Percentiles rank a stretch among this genome's conserved stretches.
Evolutionary conservation across 2,113 vertebrate genomes (phyloP).

Genomic region (Caracal caracal): DNA sequence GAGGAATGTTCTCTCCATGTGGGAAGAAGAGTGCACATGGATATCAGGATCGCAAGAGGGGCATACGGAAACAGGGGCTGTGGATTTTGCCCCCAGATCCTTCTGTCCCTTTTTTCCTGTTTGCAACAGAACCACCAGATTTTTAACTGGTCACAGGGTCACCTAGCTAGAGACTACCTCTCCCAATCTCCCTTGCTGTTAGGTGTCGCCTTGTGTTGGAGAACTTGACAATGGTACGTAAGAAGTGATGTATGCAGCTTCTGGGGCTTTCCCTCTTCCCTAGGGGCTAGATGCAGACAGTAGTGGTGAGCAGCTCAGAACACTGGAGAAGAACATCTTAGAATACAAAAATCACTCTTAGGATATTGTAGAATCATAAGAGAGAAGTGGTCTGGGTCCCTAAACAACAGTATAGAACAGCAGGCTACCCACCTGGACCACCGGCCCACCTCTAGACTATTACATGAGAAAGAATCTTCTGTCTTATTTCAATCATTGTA

Average conservation of each 20-base stretch:
- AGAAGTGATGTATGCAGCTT: not conserved
- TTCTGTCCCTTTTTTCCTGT: not conserved
- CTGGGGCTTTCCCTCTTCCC: not conserved
- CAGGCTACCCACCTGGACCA: not conserved
- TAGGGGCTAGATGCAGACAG: not conserved
- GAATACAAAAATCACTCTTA: not conserved
- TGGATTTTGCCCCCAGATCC: not conserved
- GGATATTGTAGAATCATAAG: not conserved
- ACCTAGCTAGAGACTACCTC: not conserved
- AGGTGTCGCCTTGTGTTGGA: not conserved
- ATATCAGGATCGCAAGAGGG: not conserved
- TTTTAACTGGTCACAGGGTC: not conserved
- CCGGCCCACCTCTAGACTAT: not conserved
- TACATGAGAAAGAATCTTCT: not conserved
- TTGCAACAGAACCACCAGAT: not conserved
- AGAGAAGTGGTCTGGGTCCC: not conserved
- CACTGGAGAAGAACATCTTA: not conserved
- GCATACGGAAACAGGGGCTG: not conserved
- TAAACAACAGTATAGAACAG: fast-evolving
- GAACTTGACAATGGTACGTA: not conserved
- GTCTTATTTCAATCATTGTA: not conserved
- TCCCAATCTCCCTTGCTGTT: not conserved
- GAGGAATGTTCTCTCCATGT: too few relatives aligned
- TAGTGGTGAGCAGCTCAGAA: not conserved
- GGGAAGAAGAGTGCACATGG: not conserved